These are phyloP conservation scores for Panopea generosa DNA, from an alignment of 2,888 invertebrate species.

Conservation along the genomic window DNA sequence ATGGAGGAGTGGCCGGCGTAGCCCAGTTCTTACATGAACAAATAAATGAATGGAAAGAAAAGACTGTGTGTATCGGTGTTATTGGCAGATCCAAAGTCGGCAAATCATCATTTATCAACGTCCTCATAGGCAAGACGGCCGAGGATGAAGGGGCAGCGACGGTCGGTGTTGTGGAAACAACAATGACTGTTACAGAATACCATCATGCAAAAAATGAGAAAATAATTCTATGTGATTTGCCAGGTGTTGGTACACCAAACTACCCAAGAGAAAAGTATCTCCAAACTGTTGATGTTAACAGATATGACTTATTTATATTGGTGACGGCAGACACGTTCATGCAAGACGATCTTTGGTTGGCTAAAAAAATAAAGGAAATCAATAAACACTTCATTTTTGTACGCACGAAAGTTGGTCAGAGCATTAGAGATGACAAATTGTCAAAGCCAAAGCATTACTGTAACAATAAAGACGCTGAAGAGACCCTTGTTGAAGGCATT, in stretches of 20 bases:
- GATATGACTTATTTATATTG: conserved; percentile 23
- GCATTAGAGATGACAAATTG: background rate
- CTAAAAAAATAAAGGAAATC: conserved; percentile 12
- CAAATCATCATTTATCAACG: conserved; percentile 45
- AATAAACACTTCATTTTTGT: conserved; percentile 31
- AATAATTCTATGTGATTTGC: conserved; percentile 41
- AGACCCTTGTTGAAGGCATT: background rate
- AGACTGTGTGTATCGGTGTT: conserved; percentile 20
- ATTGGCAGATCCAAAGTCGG: conserved; percentile 32
- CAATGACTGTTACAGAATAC: conserved; percentile 20
- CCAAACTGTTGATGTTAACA: background rate
- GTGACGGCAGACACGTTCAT: conserved; percentile 13
- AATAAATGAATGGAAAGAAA: no score
- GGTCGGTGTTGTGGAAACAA: conserved; percentile 41
- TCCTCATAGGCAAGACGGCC: conserved; percentile 6
- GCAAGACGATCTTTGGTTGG: conserved; percentile 34
- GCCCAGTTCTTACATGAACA: no score
- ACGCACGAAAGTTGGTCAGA: conserved; percentile 26
- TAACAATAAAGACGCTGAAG: background rate
- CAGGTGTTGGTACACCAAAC: conserved; percentile 39
- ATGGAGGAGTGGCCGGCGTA: no score
- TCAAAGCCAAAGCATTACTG: background rate
- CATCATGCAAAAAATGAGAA: conserved; percentile 26
- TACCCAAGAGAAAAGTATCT: conserved; percentile 27
- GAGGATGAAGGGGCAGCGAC: conserved; percentile 27